Base-by-base conservation (phyloP, 2,888 invertebrate species). In the Tinea semifulvella region DNA sequence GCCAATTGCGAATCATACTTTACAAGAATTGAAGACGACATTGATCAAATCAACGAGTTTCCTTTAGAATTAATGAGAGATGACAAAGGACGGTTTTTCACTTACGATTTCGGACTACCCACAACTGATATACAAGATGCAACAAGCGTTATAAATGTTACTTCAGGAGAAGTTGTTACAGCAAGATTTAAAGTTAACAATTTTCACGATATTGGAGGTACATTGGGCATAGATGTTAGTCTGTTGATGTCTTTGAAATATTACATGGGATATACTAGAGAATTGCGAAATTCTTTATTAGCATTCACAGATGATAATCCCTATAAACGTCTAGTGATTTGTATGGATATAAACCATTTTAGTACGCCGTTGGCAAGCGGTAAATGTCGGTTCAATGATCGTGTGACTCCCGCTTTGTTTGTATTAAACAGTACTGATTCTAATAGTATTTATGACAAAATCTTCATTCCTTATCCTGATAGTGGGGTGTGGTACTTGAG, bases 401-500 rank as follows among this genome's bases (percentile, higher is more conserved):
- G 65, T 26, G 56, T 77, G 8, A 72, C 73, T 40, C 74, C 80
- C 0, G 86, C 90, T 0, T 76, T 88, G 19, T 81, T 88, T 44
- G 82, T 88, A 13, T 63, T 89, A 8, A 90, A 89, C 55, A 85
- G 83, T 49, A 87, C 88, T 0, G 84, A 84, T 48, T 83, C 84
- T 0, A 83, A 84, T 25, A 85, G 88, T 35, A 84, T 88, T 42
- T 80, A 84, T 44, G 83, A 84, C 5, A 83, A 86, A 43, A 65
- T 87, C 11, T 83, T 87, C 48, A 84, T 91, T 19, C 95, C 95
- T 0, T 96, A 87, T 58, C 95, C 95, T 0, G 92, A 93, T 56
- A 86, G 89, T 20, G 95, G 95, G 0, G 73, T 74, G 26, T 96
- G 94, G 94, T 92, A 90, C 70, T 64, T 93, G 13, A 88, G 89